These are phyloP conservation scores for Nomada fucata DNA, from an alignment of 2,888 invertebrate genomes.

Conservation along the genomic window DNA sequence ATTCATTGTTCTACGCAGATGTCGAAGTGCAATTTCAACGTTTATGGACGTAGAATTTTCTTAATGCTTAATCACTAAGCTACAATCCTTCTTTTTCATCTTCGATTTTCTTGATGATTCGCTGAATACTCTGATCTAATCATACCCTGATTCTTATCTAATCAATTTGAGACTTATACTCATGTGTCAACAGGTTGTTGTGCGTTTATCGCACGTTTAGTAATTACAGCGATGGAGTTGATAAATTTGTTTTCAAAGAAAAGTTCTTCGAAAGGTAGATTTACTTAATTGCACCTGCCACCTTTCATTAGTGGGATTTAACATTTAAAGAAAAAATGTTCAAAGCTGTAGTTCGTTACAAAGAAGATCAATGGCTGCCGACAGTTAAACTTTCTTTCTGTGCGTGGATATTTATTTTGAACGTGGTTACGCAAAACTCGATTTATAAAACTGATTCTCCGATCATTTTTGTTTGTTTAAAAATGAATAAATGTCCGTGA, in stretches of 20 bases:
- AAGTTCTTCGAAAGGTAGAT: not conserved
- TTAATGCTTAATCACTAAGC: no score
- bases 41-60: no score
- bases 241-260: not conserved
- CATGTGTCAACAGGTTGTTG: not conserved
- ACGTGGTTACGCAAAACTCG: not conserved
- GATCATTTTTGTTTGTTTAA: not conserved
- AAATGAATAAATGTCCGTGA: not conserved
- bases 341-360: no score
- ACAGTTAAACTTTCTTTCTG: not conserved
- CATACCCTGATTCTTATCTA: conserved; percentile 29
- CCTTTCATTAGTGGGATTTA: no score
- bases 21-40: no score
- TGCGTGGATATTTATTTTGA: not conserved
- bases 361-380: no score
- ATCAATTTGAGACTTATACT: conserved; percentile 11
- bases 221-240: not conserved
- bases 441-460: not conserved
- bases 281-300: no score
- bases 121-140: not conserved
- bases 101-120: not conserved
- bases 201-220: not conserved
- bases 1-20: no score
- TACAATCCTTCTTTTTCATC: not conserved
- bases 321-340: no score